Percentiles rank a stretch among this genome's conserved stretches.
Evolutionary conservation across 1,140 invertebrate genomes (phyloP).

Genomic region (Penaeus chinensis): DNA sequence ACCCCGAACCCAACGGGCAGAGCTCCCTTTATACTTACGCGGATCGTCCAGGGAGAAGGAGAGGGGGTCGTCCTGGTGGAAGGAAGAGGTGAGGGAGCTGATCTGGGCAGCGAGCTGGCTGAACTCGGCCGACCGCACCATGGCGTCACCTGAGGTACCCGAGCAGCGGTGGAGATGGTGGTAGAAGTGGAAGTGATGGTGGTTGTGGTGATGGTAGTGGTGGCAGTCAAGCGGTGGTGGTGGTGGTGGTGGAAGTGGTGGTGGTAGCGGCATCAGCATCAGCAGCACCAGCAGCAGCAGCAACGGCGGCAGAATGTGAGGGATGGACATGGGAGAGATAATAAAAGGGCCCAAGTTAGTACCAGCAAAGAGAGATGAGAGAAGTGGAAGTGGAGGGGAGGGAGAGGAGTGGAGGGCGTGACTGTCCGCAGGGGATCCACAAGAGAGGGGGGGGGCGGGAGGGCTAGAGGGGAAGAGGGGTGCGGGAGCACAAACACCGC

Average conservation of each 20-base stretch:
- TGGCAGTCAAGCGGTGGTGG: constrained; percentile 19
- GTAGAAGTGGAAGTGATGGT: background rate
- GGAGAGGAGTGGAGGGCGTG: background rate
- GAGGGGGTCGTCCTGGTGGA: constrained; percentile 39
- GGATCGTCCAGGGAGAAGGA: constrained; percentile 25
- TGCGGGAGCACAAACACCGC: no score
- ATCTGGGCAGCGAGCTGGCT: constrained; percentile 58
- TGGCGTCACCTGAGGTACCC: constrained; percentile 20
- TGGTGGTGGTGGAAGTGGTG: constrained; percentile 24
- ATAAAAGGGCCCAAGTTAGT: constrained; percentile 39
- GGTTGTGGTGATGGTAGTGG: background rate
- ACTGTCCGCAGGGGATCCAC: no score
- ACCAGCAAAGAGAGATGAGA: background rate
- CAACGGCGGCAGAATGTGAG: background rate
- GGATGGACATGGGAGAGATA: constrained; percentile 22
- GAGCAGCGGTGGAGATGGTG: background rate
- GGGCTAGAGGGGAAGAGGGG: no score
- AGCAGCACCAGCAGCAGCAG: background rate
- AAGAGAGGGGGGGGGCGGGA: no score
- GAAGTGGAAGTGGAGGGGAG: background rate
- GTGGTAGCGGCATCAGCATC: background rate
- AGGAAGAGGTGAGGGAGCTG: constrained; percentile 55
- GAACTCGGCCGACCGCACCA: constrained; percentile 51
- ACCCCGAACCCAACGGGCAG: background rate
- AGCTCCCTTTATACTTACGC: constrained; percentile 27